Base-by-base conservation (phyloP, 2,888 invertebrate genomes). In the Tiliacea citrago region DNA sequence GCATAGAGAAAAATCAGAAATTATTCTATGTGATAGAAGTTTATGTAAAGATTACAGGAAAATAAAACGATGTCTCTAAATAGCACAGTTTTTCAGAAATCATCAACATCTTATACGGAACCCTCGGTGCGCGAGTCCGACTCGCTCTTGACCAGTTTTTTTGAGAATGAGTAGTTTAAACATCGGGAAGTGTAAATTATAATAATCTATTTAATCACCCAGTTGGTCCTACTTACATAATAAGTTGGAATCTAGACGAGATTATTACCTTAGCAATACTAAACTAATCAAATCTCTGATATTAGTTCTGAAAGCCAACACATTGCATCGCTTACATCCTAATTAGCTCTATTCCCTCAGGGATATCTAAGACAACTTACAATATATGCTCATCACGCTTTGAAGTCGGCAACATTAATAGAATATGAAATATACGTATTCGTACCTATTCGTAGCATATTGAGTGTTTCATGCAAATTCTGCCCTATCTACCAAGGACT, bases 391-490 rank as follows among this genome's bases (percentile, higher is more conserved):
- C 63, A 21, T 81, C 77, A 47, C 71, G 53, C 80, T 87, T 84
- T 85, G 82, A 85, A 85, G 77, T 83, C n/a, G 77, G 62, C 42
- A 66, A 83, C 89, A 86, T 89, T 91, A 90, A 91, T 91, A 90
- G 89, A 92, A 91, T 91, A 89, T 90, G 85, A 90, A 89, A 91
- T 89, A 88, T 88, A 83, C 73, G 62, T 73, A 75, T 77, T 73
- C 58, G 42, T 79, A 81, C 68, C 66, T 69, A 73, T 81, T 74
- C 47, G 68, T 73, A 68, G 66, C 74, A 75, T 81, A 85, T 88
- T 75, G 85, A 86, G 80, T 84, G 81, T 90, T 90, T 88, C 85
- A 91, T 91, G 91, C 88, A 90, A 91, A 91, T 91, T 87, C 76
- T 74, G 82, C 84, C 88, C 85, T 90, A 87, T 87, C 85, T 77